These are phyloP conservation scores for Neotoma lepida DNA, from an alignment of 2,113 vertebrate genomes.

Conservation along the genomic window DNA sequence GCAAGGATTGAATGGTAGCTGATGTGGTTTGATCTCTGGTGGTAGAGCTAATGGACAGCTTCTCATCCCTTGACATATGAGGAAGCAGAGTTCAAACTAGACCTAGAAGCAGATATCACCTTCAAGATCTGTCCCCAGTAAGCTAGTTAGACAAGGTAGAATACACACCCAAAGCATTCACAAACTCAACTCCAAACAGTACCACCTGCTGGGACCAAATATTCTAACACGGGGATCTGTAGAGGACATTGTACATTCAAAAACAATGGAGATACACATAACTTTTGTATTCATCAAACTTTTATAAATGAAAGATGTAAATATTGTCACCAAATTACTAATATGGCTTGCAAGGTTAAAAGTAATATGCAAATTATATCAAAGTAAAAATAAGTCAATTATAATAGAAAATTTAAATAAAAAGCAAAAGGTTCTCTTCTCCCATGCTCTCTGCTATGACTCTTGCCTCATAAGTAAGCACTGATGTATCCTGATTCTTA, in stretches of 20 bases:
- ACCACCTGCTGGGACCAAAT: not conserved
- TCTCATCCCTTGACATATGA: not conserved
- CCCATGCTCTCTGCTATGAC: not conserved
- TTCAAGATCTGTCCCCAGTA: not conserved
- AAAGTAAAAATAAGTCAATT: not conserved
- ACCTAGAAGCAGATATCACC: not conserved
- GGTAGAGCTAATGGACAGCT: not conserved
- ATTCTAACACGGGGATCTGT: not conserved
- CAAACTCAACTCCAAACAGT: not conserved
- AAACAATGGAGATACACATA: not conserved
- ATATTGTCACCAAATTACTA: not conserved
- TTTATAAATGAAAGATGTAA: constrained; percentile 17
- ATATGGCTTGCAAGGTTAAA: not conserved
- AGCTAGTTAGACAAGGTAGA: not conserved
- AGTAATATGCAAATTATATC: not conserved
- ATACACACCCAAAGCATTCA: not conserved
- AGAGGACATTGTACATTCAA: not conserved
- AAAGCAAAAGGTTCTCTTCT: not conserved
- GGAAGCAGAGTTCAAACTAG: not conserved
- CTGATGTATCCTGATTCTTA: not conserved
- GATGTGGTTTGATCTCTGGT: not conserved
- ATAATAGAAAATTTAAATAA: not conserved
- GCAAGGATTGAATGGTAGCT: not conserved
- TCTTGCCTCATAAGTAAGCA: not conserved
- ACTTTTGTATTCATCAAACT: not conserved